phyloP scores from a whole-genome alignment of 2,797 vertebrate species.

The Botia almorhae region DNA sequence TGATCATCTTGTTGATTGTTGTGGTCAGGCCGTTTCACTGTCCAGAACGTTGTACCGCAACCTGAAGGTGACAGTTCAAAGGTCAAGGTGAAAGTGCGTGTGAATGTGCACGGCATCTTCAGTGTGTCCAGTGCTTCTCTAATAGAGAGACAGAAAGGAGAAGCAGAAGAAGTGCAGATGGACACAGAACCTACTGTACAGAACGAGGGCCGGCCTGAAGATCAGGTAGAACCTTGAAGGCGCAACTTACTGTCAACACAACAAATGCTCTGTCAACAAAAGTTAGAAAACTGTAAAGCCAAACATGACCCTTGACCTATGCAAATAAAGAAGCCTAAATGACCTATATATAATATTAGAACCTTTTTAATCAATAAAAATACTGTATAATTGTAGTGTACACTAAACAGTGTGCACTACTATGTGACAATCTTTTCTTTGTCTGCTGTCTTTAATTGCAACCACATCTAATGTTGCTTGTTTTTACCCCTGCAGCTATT shows the following conservation, averaged over 20 bases:
- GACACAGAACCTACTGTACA: conserved; percentile 85
- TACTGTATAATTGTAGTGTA: background rate
- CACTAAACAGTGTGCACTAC: background rate
- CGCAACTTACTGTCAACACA: background rate
- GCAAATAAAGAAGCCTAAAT: too few relatives aligned
- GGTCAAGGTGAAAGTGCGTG: conserved; percentile 94
- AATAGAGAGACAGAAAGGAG: conserved; percentile 88
- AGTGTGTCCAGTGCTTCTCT: conserved; percentile 90
- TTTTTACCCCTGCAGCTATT: background rate
- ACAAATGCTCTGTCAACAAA: background rate
- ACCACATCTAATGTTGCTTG: background rate
- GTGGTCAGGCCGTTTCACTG: conserved; percentile 83
- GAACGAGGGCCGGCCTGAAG: conserved; percentile 82
- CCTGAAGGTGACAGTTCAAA: conserved; percentile 91
- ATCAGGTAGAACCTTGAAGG: conserved; percentile 68
- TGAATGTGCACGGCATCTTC: conserved; percentile 93
- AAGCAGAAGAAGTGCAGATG: conserved; percentile 84
- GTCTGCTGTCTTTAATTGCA: too few relatives aligned
- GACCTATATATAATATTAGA: background rate
- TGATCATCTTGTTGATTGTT: conserved; percentile 3
- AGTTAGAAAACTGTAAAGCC: background rate
- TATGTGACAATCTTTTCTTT: background rate
- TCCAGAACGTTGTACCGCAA: conserved; percentile 91
- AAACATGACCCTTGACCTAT: too few relatives aligned
- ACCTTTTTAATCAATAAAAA: background rate